A percentile compares a stretch with the other conserved stretches of the same genome.
Conservation (phyloP, 2,888 invertebrate species). For the Drosophila mulleri region DNA sequence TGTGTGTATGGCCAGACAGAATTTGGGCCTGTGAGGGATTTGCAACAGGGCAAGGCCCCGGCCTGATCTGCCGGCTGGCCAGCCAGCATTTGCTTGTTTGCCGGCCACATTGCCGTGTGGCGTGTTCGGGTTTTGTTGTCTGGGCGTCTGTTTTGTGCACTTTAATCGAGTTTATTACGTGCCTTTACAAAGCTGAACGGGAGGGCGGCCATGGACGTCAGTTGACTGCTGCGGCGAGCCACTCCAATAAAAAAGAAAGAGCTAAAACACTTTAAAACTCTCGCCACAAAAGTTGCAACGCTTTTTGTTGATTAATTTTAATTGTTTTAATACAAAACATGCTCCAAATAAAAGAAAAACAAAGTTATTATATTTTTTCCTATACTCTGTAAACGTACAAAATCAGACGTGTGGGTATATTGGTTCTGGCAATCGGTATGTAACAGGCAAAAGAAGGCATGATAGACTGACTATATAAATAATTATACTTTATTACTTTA, state of each 20-base stretch:
- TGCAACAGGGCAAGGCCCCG: neutral
- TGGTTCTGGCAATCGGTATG: neutral
- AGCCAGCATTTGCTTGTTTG: conserved; percentile 50
- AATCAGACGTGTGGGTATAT: neutral
- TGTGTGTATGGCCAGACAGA: conserved; percentile 11
- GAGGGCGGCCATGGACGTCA: neutral
- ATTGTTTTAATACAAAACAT: conserved; percentile 58
- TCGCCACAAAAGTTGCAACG: conserved; percentile 54
- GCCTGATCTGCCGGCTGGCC: conserved; percentile 27
- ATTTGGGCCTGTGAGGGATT: conserved; percentile 19
- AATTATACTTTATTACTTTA: neutral
- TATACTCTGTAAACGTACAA: neutral
- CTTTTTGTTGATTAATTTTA: conserved; percentile 71
- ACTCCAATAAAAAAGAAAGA: conserved; percentile 3
- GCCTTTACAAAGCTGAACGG: conserved; percentile 34
- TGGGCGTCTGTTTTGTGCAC: conserved; percentile 71
- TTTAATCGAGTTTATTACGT: conserved; percentile 78
- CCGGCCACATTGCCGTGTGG: conserved; percentile 39
- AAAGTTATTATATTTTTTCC: conserved; percentile 37
- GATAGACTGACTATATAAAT: neutral
- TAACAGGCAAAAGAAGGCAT: neutral
- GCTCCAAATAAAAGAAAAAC: conserved; percentile 27
- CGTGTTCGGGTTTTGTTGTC: conserved; percentile 51
- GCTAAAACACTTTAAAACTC: conserved; percentile 59
- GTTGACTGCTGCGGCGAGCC: conserved; percentile 3